phyloP scores from a whole-genome alignment of 2,113 vertebrate genomes.

The Tupaia chinensis region DNA sequence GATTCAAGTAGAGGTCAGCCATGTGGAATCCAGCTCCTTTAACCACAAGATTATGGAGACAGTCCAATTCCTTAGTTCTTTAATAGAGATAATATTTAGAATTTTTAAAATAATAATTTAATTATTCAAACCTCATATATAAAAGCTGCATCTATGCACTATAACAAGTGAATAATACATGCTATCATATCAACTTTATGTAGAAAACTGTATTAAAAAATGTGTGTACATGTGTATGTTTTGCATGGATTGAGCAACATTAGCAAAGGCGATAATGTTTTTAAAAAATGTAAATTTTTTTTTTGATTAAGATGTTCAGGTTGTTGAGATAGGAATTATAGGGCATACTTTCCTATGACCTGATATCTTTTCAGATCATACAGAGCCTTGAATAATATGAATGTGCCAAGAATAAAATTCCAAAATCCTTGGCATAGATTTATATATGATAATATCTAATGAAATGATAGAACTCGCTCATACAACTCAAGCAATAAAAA shows the following conservation, averaged over 20 bases:
- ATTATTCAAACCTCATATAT: conserved; percentile 7
- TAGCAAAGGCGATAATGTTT: neutral
- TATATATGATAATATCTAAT: neutral
- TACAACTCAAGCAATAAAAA: neutral
- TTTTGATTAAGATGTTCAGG: conserved; percentile 19
- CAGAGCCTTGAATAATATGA: neutral
- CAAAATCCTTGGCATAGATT: neutral
- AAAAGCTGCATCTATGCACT: neutral
- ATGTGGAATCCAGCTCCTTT: too few relatives aligned
- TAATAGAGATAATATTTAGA: neutral
- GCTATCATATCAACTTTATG: neutral
- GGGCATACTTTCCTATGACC: neutral
- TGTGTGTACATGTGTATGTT: neutral
- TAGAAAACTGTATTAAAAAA: neutral
- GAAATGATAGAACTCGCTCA: neutral
- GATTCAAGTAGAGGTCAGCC: too few relatives aligned
- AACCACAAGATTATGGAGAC: too few relatives aligned
- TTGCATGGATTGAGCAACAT: neutral
- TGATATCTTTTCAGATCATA: neutral
- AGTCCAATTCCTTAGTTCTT: neutral
- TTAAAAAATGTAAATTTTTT: neutral
- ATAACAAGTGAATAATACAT: neutral
- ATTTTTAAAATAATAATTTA: conserved; percentile 11
- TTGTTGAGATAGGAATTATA: neutral
- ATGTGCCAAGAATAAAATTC: neutral